Conservation (phyloP, 2,888 invertebrate species). For the Cephus pulcher region DNA sequence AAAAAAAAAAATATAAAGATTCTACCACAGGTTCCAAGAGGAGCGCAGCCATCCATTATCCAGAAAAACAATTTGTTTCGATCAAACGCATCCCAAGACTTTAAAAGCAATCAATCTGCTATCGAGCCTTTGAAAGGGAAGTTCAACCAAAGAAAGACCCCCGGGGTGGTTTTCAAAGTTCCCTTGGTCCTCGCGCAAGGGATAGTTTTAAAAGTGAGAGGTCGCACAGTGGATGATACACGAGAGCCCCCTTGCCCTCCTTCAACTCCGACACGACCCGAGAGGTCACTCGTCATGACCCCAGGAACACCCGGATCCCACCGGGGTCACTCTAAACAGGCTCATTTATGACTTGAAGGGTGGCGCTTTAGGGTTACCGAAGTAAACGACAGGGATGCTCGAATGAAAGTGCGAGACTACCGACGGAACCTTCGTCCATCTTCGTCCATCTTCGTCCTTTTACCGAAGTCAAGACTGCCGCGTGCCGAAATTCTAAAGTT, state of each 20-base stretch:
- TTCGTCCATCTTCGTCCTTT: constrained; percentile 1
- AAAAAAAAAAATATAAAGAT: not conserved
- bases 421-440: not conserved
- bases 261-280: not conserved
- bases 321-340: constrained; percentile 16
- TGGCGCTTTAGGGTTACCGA: constrained; percentile 1
- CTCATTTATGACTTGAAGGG: constrained; percentile 12
- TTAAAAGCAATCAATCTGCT: constrained; percentile 34
- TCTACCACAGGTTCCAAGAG: not conserved
- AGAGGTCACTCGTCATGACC: constrained; percentile 7
- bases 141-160: constrained; percentile 11
- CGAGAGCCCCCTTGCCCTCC: not conserved
- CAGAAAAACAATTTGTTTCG: constrained; percentile 23
- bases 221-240: constrained; percentile 28
- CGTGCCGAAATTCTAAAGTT: constrained; percentile 27
- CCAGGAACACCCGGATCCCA: constrained; percentile 4
- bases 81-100: constrained; percentile 26
- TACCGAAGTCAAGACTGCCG: constrained; percentile 3
- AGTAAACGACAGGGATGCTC: not conserved
- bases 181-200: constrained; percentile 6
- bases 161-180: constrained; percentile 10
- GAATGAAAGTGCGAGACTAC: not conserved
- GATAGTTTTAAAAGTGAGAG: constrained; percentile 27
- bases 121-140: constrained; percentile 27
- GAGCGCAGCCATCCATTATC: constrained; percentile 26